A percentile compares a stretch with the other conserved stretches of the same genome.
These are phyloP conservation scores for Empis livida DNA, from an alignment of 2,888 invertebrate species.

Conservation along the genomic window DNA sequence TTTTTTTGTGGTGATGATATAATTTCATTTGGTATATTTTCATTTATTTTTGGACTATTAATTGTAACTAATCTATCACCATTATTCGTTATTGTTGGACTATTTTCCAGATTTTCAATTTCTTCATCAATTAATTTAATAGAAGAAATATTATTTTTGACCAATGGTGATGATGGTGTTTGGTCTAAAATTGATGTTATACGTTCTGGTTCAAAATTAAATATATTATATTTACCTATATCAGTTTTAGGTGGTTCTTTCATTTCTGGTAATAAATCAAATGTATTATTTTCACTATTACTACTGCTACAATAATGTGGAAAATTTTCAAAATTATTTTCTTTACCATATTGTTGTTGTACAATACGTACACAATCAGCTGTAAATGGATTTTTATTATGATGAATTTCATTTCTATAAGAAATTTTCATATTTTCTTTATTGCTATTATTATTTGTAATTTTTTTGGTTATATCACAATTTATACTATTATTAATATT, in stretches of 20 bases:
- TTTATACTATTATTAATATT: neutral
- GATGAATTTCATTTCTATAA: neutral
- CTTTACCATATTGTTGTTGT: neutral
- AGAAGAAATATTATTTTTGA: neutral
- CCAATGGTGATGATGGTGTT: neutral
- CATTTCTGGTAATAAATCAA: neutral
- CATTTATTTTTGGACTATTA: neutral
- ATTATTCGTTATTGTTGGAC: too few species aligned
- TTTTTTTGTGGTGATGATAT: slow-evolving; percentile 1
- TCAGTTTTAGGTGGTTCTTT: slow-evolving; percentile 10
- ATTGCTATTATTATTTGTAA: neutral
- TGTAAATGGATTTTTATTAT: slow-evolving; percentile 11
- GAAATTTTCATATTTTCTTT: neutral
- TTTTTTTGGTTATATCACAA: neutral
- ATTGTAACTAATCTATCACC: too few species aligned
- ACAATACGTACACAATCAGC: slow-evolving; percentile 3
- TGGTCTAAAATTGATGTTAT: slow-evolving; percentile 9
- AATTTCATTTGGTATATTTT: neutral
- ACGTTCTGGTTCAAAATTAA: slow-evolving; percentile 13
- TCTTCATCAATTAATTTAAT: neutral
- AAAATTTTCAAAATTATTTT: neutral
- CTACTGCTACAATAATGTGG: too few species aligned
- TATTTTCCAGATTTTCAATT: neutral
- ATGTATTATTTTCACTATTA: neutral
- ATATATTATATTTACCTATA: slow-evolving; percentile 10